phyloP scores from a whole-genome alignment of 2,888 invertebrate genomes.

The Morpho deidamia region DNA sequence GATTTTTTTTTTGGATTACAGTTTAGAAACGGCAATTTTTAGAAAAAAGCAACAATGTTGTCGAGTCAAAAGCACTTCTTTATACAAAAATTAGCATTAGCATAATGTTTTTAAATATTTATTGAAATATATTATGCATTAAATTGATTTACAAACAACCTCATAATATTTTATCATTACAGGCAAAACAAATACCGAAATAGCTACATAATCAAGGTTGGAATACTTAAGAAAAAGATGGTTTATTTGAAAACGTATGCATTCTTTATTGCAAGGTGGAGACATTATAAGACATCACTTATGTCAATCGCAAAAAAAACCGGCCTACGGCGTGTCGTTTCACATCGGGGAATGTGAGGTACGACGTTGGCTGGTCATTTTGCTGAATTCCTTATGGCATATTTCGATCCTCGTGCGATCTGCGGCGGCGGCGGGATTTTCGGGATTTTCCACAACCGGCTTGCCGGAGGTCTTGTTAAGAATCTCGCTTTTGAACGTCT shows the following conservation, averaged over 20 bases:
- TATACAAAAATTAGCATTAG: no score
- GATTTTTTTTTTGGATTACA: no score
- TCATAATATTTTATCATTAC: no score
- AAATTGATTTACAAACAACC: no score
- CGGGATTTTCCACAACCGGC: constrained; percentile 61
- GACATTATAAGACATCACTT: background rate
- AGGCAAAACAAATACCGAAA: no score
- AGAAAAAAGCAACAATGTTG: no score
- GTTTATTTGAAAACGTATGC: background rate
- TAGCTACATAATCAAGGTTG: background rate
- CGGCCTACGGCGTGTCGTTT: constrained; percentile 1
- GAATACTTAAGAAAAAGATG: background rate
- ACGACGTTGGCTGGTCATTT: constrained; percentile 22
- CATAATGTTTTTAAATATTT: no score
- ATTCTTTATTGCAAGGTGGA: constrained; percentile 4
- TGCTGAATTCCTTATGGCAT: constrained; percentile 68
- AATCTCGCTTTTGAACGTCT: constrained; percentile 47
- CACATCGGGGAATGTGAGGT: constrained; percentile 1
- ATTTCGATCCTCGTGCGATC: constrained; percentile 64
- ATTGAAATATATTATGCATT: no score
- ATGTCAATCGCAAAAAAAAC: background rate
- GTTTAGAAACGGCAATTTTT: no score
- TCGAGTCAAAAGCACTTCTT: no score
- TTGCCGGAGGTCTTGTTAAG: constrained; percentile 63
- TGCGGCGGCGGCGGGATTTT: constrained; percentile 64